phyloP scores from a whole-genome alignment of 2,888 invertebrate genomes.

The Odontocerum albicorne region DNA sequence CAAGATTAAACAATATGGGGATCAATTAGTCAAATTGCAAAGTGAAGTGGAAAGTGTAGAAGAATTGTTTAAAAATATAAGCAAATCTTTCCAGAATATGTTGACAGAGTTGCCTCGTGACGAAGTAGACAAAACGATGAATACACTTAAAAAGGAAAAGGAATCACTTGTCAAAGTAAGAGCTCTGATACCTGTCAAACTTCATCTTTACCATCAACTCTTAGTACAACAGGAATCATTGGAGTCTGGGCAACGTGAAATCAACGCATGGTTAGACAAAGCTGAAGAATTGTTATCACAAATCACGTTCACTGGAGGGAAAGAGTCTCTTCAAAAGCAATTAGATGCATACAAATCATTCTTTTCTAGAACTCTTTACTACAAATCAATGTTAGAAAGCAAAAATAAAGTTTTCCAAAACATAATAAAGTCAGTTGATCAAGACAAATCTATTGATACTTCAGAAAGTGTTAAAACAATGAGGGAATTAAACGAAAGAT shows the following conservation, averaged over 20 bases:
- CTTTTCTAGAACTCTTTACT: slow-evolving; percentile 87
- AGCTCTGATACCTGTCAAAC: slow-evolving; percentile 77
- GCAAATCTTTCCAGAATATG: slow-evolving; percentile 87
- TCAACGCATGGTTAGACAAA: slow-evolving; percentile 82
- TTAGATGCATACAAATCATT: slow-evolving; percentile 83
- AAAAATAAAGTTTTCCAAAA: slow-evolving; percentile 92
- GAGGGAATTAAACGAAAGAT: slow-evolving; percentile 81
- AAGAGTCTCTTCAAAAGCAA: slow-evolving; percentile 72
- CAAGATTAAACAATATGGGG: slow-evolving; percentile 79
- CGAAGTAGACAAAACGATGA: slow-evolving; percentile 90
- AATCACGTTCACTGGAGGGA: slow-evolving; percentile 62
- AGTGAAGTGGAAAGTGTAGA: slow-evolving; percentile 85
- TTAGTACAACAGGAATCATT: slow-evolving; percentile 87
- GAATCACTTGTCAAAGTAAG: slow-evolving; percentile 84
- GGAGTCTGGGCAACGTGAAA: slow-evolving; percentile 84
- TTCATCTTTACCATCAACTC: slow-evolving; percentile 81
- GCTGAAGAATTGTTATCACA: slow-evolving; percentile 73
- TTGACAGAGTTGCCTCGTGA: slow-evolving; percentile 89
- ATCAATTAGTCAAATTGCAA: slow-evolving; percentile 75
- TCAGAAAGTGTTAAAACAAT: slow-evolving; percentile 70
- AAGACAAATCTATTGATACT: slow-evolving; percentile 74
- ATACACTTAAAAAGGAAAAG: slow-evolving; percentile 83
- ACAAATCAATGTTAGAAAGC: slow-evolving; percentile 91
- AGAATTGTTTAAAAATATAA: slow-evolving; percentile 85
- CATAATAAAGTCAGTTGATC: slow-evolving; percentile 76